Base-by-base conservation (phyloP, 2,113 vertebrate genomes). In the Aptenodytes forsteri region DNA sequence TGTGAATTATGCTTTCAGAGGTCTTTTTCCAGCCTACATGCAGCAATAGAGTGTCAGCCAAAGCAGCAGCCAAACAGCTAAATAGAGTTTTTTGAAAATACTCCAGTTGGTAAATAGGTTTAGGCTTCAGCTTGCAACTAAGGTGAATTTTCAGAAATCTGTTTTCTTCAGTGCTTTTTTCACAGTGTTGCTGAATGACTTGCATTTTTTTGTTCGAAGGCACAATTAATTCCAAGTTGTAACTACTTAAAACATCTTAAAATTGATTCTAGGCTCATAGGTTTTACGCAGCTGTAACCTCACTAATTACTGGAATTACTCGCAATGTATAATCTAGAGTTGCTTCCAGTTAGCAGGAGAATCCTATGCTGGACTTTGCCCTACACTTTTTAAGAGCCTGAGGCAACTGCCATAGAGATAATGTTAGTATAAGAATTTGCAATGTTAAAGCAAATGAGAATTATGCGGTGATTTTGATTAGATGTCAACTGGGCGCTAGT, bases 401-500 rank as follows among this genome's bases (percentile, higher is more conserved):
- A 65, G 50, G 13, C 34, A 70, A 47, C 11, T 54, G 40, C 17
- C 12, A 7, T 7, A 42, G 29, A 49, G 27, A 50, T 36, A 56
- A 62, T 30, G 16, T 83, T 49, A 30, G 36, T 50, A 26, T 84
- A 55, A 85, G 80, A 27, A 42, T 71, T 71, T 49, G 11, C 13
- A 23, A 4, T 1, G 2, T 50, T 72, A 64, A 65, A 58, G 50
- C 38, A 29, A 66, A 52, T 52, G 16, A 59, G 67, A 72, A 44
- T 38, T 72, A 22, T 20, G 42, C 49, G 29, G 29, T 61, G n/a
- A 81, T 67, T 81, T 81, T 81, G 20, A 30, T 67, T 61, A 66
- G 52, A 46, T 40, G 34, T 72, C 47, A 81, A 1, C 5, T 0
- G 2, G 9, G 19, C 16, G n/a, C 2, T 47, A 11, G 17, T 40